These are phyloP conservation scores for Balanococcus diminutus DNA, from an alignment of 2,888 invertebrate species.

Conservation along the genomic window DNA sequence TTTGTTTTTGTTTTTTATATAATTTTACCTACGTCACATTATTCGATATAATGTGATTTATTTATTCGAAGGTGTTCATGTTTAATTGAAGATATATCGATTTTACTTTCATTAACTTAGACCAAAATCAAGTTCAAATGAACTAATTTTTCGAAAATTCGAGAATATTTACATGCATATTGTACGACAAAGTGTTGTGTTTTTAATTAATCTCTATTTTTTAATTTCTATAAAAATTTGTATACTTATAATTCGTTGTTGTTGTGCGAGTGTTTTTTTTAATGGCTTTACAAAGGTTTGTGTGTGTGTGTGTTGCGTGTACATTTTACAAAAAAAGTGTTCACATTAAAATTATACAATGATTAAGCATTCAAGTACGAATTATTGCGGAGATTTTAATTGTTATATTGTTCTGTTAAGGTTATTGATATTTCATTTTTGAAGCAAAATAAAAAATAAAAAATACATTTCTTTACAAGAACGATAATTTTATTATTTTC, in stretches of 20 bases:
- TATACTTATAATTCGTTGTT: background rate
- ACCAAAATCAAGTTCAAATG: background rate
- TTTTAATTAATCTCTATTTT: background rate
- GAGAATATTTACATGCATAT: background rate
- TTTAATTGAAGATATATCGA: background rate
- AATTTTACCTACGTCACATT: background rate
- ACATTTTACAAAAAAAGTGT: background rate
- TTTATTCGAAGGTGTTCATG: background rate
- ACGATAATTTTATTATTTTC: too few species aligned
- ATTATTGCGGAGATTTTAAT: conserved; percentile 15
- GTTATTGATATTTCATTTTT: background rate
- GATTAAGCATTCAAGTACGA: background rate
- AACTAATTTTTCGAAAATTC: background rate
- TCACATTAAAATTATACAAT: background rate
- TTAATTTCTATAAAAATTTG: background rate
- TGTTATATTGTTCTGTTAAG: conserved; percentile 29
- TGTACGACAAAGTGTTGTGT: background rate
- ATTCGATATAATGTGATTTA: background rate
- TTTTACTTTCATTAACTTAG: background rate
- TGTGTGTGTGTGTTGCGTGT: background rate
- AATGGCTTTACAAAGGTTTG: background rate
- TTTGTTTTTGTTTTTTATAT: background rate
- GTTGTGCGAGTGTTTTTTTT: too few species aligned
- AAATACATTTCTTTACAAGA: too few species aligned
- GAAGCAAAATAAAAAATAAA: too few species aligned